Base-by-base conservation (phyloP, 2,113 vertebrate genomes). In the Microtus montanus region DNA sequence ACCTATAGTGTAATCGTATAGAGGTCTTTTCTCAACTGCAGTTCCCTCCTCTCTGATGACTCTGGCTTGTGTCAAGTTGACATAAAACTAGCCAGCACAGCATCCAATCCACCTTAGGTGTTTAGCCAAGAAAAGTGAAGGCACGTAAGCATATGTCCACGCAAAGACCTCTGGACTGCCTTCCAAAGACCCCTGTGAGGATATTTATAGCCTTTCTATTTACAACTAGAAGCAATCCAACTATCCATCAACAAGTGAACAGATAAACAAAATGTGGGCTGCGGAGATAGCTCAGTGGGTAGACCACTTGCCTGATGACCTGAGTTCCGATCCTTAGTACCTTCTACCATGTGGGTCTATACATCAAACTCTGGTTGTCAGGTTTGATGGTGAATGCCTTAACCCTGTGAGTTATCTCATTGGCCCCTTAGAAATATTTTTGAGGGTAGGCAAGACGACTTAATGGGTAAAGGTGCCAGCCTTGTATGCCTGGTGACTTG, bases 111-210 rank as follows among this genome's bases (percentile, higher is more conserved):
- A 78, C 12, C 63, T 66, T 58, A 44, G 24, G 14, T 80, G 33
- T 82, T 93, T 89, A 89, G 49, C 26, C 54, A 79, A 87, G 33
- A 94, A 91, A 89, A 89, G 71, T n/a, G 19, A 93, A 78, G 83
- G 68, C 44, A n/a, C 47, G 13, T 75, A 70, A 87, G 15, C 17
- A 17, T 70, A 75, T 58, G 5, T 85, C 71, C 61, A 80, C 77
- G 75, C 6, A 90, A 90, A 79, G 47, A 54, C 79, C 52, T 82
- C 79, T 82, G 52, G 13, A 35, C 52, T 82, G 82, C 52, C 74
- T 20, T 92, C 90, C 80, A 82, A 38, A 14, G 79, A 58, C 52
- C 79, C 58, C 79, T 58, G 79, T 5, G 49, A 24, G 22, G 33
- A 13, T 80, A 80, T 80, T 58, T n/a, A 58, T 58, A 80, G 78